Conservation (phyloP, 1,140 invertebrate genomes). For the Cyphomyrmex costatus region DNA sequence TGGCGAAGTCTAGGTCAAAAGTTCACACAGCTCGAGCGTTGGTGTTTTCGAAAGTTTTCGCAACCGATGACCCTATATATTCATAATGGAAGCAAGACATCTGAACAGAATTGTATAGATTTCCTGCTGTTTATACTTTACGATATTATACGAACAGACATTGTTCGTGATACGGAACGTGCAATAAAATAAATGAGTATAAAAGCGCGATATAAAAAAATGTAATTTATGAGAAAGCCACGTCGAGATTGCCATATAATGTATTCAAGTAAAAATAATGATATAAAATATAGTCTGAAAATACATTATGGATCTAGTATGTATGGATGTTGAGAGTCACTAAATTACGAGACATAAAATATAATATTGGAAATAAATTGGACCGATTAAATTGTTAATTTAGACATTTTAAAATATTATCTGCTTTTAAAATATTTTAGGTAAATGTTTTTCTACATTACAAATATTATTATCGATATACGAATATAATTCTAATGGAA, state of each 20-base stretch:
- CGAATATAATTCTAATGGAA: not conserved
- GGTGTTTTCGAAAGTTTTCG: constrained; percentile 67
- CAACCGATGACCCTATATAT: constrained; percentile 38
- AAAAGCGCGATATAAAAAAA: constrained; percentile 32
- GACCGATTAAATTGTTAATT: not conserved
- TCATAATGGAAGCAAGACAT: constrained; percentile 4
- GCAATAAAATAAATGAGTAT: constrained; percentile 14
- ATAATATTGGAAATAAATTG: not conserved
- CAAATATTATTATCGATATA: not conserved
- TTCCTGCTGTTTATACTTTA: constrained; percentile 29
- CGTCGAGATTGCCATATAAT: not conserved
- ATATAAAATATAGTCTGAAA: not conserved
- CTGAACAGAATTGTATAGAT: constrained; percentile 37
- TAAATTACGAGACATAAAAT: not conserved
- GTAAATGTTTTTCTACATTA: not conserved
- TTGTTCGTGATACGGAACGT: not conserved
- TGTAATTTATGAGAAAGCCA: not conserved
- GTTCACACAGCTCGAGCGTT: constrained; percentile 66
- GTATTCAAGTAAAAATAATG: not conserved
- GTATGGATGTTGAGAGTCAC: not conserved
- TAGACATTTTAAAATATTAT: not conserved
- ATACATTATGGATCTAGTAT: not conserved
- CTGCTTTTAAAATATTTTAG: not conserved
- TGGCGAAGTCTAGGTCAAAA: constrained; percentile 50
- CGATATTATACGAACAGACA: not conserved